Percentiles rank a stretch among this genome's conserved stretches.
phyloP scores from a whole-genome alignment of 2,113 vertebrate species.

The Acrocephalus kingi region DNA sequence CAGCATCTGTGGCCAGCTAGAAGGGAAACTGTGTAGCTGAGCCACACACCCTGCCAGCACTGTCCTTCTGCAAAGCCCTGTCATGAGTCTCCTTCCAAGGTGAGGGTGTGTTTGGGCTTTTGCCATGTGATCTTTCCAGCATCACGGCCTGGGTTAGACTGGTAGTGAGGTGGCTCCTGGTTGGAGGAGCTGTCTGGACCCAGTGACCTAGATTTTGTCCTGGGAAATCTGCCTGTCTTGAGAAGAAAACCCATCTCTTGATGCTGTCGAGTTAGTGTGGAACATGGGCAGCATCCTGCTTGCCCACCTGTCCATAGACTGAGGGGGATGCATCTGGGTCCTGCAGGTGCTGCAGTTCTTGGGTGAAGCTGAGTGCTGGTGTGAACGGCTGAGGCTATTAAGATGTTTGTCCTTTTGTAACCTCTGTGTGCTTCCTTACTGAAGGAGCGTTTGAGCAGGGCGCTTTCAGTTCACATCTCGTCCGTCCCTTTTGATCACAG shows the following conservation, averaged over 20 bases:
- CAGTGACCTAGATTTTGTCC: not conserved
- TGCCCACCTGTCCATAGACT: fast-evolving
- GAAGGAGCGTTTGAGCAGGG: not conserved
- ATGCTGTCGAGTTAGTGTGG: fast-evolving
- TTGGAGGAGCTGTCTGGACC: not conserved
- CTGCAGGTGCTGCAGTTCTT: not conserved
- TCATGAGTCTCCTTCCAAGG: fast-evolving
- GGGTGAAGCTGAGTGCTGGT: not conserved
- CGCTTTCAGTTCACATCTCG: fast-evolving
- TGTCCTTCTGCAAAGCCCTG: not conserved
- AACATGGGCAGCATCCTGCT: fast-evolving
- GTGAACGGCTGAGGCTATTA: not conserved
- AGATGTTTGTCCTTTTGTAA: not conserved
- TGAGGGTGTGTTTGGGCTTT: not conserved
- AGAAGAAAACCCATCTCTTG: not conserved
- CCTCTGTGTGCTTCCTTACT: too few relatives aligned
- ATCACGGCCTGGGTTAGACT: fast-evolving
- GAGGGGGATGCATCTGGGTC: not conserved
- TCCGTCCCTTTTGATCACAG: fast-evolving
- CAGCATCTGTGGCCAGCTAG: not conserved
- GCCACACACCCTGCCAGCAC: fast-evolving
- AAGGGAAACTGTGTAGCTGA: not conserved
- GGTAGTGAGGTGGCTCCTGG: fast-evolving
- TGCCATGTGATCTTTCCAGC: not conserved
- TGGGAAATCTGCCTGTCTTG: not conserved